These are phyloP conservation scores for Eucera pruinosa DNA, from an alignment of 2,888 invertebrate species.

Conservation along the genomic window DNA sequence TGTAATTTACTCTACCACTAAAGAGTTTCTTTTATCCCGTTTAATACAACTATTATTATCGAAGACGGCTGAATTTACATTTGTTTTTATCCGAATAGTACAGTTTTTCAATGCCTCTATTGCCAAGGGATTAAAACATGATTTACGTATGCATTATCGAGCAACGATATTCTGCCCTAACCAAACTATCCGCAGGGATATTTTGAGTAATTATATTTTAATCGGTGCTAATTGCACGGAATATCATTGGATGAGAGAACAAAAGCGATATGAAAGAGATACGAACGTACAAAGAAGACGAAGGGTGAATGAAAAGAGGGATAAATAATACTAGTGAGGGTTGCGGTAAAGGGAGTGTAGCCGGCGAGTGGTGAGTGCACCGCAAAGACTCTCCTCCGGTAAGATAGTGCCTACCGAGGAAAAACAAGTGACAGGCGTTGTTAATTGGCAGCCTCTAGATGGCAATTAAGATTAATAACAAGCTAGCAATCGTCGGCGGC, in stretches of 20 bases:
- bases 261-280: conserved; percentile 25
- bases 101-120: no score
- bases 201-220: conserved; percentile 68
- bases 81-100: no score
- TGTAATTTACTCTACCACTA: no score
- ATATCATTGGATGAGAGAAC: conserved; percentile 67
- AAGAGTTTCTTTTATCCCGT: no score
- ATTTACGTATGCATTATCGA: conserved; percentile 39
- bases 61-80: no score
- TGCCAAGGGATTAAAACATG: conserved; percentile 54
- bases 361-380: conserved; percentile 38
- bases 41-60: no score
- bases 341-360: conserved; percentile 28
- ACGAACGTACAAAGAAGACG: not conserved
- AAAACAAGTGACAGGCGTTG: conserved; percentile 81
- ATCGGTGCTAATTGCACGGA: conserved; percentile 74
- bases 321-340: conserved; percentile 35
- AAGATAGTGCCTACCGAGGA: conserved; percentile 70
- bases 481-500: conserved; percentile 75
- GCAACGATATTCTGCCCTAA: conserved; percentile 59
- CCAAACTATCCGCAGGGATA: conserved; percentile 33
- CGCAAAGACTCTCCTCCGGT: conserved; percentile 39
- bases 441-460: conserved; percentile 82
- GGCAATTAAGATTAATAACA: conserved; percentile 84
- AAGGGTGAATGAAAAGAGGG: not conserved